These are phyloP conservation scores for Rhopalosiphum nymphaeae DNA, from an alignment of 2,888 invertebrate species.

Conservation along the genomic window DNA sequence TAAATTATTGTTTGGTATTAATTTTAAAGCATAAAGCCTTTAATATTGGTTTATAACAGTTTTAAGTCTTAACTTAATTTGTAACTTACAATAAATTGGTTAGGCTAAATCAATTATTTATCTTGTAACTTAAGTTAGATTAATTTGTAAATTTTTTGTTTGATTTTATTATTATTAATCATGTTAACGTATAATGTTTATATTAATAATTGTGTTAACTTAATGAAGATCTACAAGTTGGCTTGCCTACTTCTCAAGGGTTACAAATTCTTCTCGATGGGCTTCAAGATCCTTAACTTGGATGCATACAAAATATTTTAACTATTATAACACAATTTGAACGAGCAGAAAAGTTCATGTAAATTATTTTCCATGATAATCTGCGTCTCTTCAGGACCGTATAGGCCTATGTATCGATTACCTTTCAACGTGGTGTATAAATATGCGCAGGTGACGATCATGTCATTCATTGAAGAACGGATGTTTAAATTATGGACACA, in stretches of 20 bases:
- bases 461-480: slow-evolving; percentile 64
- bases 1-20: slow-evolving; percentile 59
- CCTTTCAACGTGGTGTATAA: slow-evolving; percentile 65
- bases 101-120: slow-evolving; percentile 51
- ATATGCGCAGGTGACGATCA: slow-evolving; percentile 64
- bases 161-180: slow-evolving; percentile 54
- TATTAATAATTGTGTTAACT: slow-evolving; percentile 58
- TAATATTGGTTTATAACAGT: slow-evolving; percentile 48
- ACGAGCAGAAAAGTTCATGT: slow-evolving; percentile 58
- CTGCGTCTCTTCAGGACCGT: slow-evolving; percentile 65
- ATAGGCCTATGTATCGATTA: slow-evolving; percentile 65
- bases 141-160: slow-evolving; percentile 58
- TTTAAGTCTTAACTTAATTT: slow-evolving; percentile 58
- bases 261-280: slow-evolving; percentile 63
- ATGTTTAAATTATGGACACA: slow-evolving; percentile 59
- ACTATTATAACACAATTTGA: slow-evolving; percentile 57
- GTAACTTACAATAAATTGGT: slow-evolving; percentile 57
- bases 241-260: slow-evolving; percentile 63
- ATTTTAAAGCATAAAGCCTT: slow-evolving; percentile 50
- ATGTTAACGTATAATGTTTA: slow-evolving; percentile 58
- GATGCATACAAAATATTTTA: slow-evolving; percentile 61
- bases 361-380: slow-evolving; percentile 60
- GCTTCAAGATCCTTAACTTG: slow-evolving; percentile 62
- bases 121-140: slow-evolving; percentile 60
- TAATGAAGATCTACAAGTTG: slow-evolving; percentile 64